Percentiles rank a stretch among this genome's conserved stretches.
Evolutionary conservation across 2,113 vertebrate genomes (phyloP).

Genomic region (Lophius piscatorius): DNA sequence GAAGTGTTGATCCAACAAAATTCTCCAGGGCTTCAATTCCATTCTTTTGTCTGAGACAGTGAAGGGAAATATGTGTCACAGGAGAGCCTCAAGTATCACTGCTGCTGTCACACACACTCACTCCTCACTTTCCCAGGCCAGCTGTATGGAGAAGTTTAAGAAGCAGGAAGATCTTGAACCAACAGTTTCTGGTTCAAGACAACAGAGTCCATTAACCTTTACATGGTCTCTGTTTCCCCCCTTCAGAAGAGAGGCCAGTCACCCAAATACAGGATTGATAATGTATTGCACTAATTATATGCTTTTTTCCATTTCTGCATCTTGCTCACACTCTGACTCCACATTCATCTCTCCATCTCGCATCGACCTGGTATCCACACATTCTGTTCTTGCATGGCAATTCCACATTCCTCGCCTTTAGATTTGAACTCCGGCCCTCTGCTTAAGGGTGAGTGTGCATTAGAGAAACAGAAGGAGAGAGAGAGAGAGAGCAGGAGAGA

Average conservation of each 20-base stretch:
- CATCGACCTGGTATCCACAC: constrained; percentile 47
- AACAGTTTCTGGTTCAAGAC: constrained; percentile 3
- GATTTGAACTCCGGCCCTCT: constrained; percentile 33
- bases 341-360: constrained; percentile 57
- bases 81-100: constrained; percentile 53
- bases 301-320: constrained; percentile 22
- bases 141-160: constrained; percentile 20
- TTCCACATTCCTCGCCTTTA: constrained; percentile 59
- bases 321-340: constrained; percentile 54
- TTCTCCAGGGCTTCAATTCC: constrained; percentile 45
- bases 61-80: constrained; percentile 63
- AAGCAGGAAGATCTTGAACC: constrained; percentile 14
- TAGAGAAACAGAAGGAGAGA: not conserved
- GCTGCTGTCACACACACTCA: constrained; percentile 26
- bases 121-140: constrained; percentile 15
- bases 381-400: constrained; percentile 20
- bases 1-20: constrained; percentile 48
- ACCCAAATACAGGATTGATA: not conserved
- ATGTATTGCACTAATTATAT: constrained; percentile 42
- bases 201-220: not conserved
- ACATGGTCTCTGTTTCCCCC: not conserved
- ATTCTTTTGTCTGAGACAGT: constrained; percentile 53
- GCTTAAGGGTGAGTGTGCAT: not conserved
- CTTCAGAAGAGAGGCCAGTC: constrained; percentile 13
- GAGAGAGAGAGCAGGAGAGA: not conserved